Base-by-base conservation (phyloP, 2,797 vertebrate species). In the Allenopithecus nigroviridis region DNA sequence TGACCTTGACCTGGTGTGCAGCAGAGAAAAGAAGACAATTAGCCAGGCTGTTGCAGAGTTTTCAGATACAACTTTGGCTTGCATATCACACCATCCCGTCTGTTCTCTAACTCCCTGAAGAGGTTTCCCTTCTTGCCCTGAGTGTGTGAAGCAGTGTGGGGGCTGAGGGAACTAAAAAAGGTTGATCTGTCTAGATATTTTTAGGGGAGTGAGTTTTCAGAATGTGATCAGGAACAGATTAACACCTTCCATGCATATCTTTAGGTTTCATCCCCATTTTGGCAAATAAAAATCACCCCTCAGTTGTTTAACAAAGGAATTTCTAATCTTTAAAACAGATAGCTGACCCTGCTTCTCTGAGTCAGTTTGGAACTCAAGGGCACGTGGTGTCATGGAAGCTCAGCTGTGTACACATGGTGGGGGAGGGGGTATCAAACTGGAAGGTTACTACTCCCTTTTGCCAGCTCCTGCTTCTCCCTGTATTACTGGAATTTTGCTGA, bases 361-460 rank as follows among this genome's bases (percentile, higher is more conserved):
- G n/a, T 95, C 97, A 89, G 94, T 96, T 97, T 97, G 97, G 97
- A 95, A 92, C 97, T 98, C 97, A 84, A 85, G 97, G 96, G 68
- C 96, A 46, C 93, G 68, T 89, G 81, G 97, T 98, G 64, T 94
- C 83, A n/a, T 85, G 83, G 97, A 95, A 88, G 30, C 76, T 93
- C 98, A 98, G 97, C 97, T 98, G 96, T 96, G 94, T 91, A 72
- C 95, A 97, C 98, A 94, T 88, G 61, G 70, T 89, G 84, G 81
- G 88, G 12, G 4, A 1, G 30, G 11, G 39, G 4, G 96, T 90
- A 97, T 91, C 97, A 75, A 97, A 96, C 97, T 91, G 68, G 76
- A 36, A 64, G 86, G 76, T 85, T 74, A 50, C 92, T 96, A 7
- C 92, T 97, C 84, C 72, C n/a, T 28, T 70, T 68, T 33, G n/a